Evolutionary conservation across 2,888 invertebrate genomes (phyloP).

Genomic region (Pandemis corylana): DNA sequence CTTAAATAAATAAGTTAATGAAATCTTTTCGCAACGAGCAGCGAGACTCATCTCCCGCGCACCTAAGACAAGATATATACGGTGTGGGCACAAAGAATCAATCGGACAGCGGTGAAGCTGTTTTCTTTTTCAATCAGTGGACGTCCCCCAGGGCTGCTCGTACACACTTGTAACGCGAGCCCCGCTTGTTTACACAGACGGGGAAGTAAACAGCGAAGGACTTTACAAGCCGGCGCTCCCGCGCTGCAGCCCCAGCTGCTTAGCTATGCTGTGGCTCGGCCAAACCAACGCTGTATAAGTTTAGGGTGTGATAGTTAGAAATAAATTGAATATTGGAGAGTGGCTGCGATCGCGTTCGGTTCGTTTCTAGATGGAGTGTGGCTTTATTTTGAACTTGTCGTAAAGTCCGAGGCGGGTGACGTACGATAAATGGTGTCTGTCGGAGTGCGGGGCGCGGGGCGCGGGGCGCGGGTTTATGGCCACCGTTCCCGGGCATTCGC

Average conservation of each 20-base stretch:
- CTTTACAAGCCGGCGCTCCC: constrained; percentile 42
- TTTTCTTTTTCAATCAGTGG: constrained; percentile 82
- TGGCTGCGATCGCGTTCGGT: constrained; percentile 59
- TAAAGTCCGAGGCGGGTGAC: constrained; percentile 49
- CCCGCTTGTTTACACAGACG: constrained; percentile 54
- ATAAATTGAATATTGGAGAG: constrained; percentile 77
- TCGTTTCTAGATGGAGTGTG: constrained; percentile 66
- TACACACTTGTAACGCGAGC: constrained; percentile 59
- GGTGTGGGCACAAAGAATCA: constrained; percentile 74
- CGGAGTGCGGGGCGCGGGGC: constrained; percentile 3
- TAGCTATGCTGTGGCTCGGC: constrained; percentile 51
- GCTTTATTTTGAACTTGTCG: constrained; percentile 70
- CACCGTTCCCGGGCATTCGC: constrained; percentile 9
- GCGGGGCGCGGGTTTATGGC: constrained; percentile 14
- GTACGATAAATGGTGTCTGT: constrained; percentile 49
- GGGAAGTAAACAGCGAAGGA: constrained; percentile 32
- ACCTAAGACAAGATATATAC: constrained; percentile 65
- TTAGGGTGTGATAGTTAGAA: constrained; percentile 69
- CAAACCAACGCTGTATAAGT: constrained; percentile 51
- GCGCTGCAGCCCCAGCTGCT: not conserved
- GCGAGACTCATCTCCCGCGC: constrained; percentile 47
- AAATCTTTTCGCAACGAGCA: constrained; percentile 4
- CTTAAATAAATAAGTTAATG: constrained; percentile 13
- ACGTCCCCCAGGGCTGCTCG: constrained; percentile 66
- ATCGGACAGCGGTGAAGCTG: constrained; percentile 77